phyloP scores from a whole-genome alignment of 2,797 vertebrate species.

The Natrix natrix region DNA sequence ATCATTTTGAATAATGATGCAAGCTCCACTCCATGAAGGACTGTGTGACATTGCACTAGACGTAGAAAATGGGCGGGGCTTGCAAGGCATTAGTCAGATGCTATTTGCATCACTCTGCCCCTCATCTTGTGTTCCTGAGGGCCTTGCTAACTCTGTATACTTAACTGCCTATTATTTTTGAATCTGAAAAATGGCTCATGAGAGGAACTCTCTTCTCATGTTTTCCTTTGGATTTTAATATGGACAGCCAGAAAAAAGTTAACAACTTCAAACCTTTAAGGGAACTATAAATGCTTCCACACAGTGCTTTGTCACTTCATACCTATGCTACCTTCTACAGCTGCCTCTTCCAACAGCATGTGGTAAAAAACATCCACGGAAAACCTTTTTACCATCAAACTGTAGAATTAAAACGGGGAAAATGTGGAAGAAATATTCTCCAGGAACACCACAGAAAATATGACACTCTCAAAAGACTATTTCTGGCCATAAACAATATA shows the following conservation, averaged over 20 bases:
- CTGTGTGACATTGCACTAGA: not conserved
- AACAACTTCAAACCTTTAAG: not conserved
- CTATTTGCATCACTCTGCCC: not conserved
- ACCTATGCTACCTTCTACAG: not conserved
- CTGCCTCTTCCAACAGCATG: not conserved
- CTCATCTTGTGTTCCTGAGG: not conserved
- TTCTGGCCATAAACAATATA: constrained; percentile 23
- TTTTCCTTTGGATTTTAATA: not conserved
- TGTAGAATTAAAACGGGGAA: not conserved
- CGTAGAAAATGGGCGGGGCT: not conserved
- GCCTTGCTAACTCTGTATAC: not conserved
- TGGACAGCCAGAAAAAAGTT: not conserved
- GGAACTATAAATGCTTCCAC: not conserved
- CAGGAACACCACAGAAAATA: not conserved
- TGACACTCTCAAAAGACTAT: constrained; percentile 6
- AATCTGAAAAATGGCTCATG: not conserved
- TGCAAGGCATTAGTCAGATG: not conserved
- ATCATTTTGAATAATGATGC: not conserved
- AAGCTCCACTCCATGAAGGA: not conserved
- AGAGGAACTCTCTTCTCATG: not conserved
- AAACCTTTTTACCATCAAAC: not conserved
- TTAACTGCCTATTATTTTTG: not conserved
- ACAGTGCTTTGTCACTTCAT: not conserved
- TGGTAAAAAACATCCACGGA: not conserved
- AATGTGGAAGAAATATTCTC: not conserved